Evolutionary conservation across 2,797 vertebrate genomes (phyloP), one percentile per base, ranked within the genome.

Genomic region (Ciconia nigra): DNA sequence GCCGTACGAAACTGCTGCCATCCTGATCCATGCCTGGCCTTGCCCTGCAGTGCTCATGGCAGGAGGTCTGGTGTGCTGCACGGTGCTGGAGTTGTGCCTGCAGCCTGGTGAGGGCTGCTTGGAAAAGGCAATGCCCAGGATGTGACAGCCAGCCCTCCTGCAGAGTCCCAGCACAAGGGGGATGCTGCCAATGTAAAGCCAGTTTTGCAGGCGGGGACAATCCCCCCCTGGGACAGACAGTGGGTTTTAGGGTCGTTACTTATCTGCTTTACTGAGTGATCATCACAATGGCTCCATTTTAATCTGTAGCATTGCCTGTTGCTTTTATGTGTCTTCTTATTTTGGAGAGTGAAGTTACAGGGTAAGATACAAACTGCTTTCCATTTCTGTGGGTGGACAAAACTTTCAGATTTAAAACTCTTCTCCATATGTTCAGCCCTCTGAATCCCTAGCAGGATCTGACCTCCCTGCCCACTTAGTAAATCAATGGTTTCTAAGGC

Each of bases 391-490:
- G 87, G 31, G 46, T 35, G 58, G 65, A 92, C 41, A 82, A 76
- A 86, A 39, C 67, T 83, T 94, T 72, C 80, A 42, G 84, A 44
- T 85, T 93, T 95, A 89, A 92, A 67, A 92, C 78, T 73, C 69
- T 37, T 87, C 83, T 90, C 81, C 70, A 29, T 89, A 69, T 93
- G 69, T 90, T 83, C 74, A 87, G 83, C 65, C 47, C 62, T 95
- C 79, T 81, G 25, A 66, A 76, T 83, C 77, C 74, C 81, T 57
- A 72, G 93, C 92, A 96, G 86, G 79, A 93, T 72, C 74, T 87
- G 97, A 97, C 92, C 88, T 95, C 93, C 83, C 82, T 96, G 90
- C 94, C 94, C 85, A 97, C 96, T 97, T 95, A 97, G 96, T 97
- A 97, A 97, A 98, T 96, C 96, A 94, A 76, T 6, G 47, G 87